A percentile compares a stretch with the other conserved stretches of the same genome.
Conservation (phyloP, 2,113 vertebrate species). For the Narcine bancroftii region DNA sequence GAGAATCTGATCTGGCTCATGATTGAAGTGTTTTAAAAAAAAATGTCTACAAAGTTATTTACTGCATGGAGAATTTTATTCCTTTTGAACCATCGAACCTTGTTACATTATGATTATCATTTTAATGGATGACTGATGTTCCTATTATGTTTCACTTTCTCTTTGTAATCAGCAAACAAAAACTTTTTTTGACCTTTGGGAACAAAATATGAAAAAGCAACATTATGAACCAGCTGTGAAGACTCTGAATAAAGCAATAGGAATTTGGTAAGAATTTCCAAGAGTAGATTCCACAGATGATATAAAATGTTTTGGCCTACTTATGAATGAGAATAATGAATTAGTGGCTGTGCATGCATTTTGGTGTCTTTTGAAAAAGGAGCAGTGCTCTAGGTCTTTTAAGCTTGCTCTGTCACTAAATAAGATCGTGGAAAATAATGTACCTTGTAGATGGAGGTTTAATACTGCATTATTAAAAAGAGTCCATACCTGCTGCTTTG, state of each 20-base stretch:
- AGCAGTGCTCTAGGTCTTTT: too few relatives aligned
- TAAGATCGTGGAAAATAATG: too few relatives aligned
- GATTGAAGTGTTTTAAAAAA: neutral
- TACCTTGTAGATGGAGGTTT: too few relatives aligned
- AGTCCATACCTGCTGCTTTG: too few relatives aligned
- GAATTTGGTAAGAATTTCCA: conserved; percentile 15
- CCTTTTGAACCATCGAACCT: neutral
- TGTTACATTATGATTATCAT: too few relatives aligned
- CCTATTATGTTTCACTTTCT: neutral
- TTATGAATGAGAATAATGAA: neutral
- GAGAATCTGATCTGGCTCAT: neutral
- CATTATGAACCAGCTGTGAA: conserved; percentile 14
- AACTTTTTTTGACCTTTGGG: conserved; percentile 5
- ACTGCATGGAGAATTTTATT: neutral
- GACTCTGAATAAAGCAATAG: conserved; percentile 24
- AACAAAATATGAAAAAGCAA: conserved; percentile 11
- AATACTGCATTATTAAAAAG: too few relatives aligned
- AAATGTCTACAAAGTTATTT: neutral
- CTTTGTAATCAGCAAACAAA: conserved; percentile 25
- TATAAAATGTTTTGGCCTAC: neutral
- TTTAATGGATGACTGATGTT: too few relatives aligned
- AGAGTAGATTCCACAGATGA: neutral
- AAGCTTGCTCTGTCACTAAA: too few relatives aligned
- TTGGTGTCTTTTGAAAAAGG: neutral
- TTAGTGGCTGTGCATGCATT: neutral